These are phyloP conservation scores for Corythaixoides concolor DNA, from an alignment of 2,113 vertebrate genomes.

Conservation along the genomic window DNA sequence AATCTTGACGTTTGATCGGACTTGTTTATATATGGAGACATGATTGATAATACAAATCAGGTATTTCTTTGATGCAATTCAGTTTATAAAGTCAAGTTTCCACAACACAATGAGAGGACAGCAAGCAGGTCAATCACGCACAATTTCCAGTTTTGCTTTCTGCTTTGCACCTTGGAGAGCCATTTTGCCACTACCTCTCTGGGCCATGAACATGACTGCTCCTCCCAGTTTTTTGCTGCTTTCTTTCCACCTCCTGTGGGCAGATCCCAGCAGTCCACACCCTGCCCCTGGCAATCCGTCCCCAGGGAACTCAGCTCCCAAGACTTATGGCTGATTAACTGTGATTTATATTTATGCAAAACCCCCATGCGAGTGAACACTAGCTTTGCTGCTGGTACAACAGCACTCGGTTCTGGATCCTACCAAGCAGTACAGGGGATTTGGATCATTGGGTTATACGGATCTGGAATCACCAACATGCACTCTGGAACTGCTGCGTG, in stretches of 20 bases:
- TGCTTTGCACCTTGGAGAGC: not conserved
- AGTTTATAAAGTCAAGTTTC: not conserved
- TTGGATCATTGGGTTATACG: not conserved
- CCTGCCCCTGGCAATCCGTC: too few relatives aligned
- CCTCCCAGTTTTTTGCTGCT: not conserved
- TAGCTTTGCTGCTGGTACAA: not conserved
- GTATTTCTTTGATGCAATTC: not conserved
- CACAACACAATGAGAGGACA: not conserved
- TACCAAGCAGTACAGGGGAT: not conserved
- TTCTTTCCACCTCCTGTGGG: not conserved
- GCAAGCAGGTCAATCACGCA: not conserved
- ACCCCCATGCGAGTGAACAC: not conserved
- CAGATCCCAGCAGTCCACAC: not conserved
- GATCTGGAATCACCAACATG: not conserved
- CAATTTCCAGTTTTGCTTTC: not conserved
- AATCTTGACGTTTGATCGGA: not conserved
- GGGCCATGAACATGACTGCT: not conserved
- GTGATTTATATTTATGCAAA: not conserved
- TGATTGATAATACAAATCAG: conserved; percentile 19
- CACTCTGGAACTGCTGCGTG: not conserved
- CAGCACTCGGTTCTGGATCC: not conserved
- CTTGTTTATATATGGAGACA: conserved; percentile 6
- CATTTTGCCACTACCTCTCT: not conserved
- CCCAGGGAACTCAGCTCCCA: not conserved
- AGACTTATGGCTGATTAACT: not conserved